Evolutionary conservation across 2,113 vertebrate species (phyloP).

Genomic region (Xyliphius kryptos): DNA sequence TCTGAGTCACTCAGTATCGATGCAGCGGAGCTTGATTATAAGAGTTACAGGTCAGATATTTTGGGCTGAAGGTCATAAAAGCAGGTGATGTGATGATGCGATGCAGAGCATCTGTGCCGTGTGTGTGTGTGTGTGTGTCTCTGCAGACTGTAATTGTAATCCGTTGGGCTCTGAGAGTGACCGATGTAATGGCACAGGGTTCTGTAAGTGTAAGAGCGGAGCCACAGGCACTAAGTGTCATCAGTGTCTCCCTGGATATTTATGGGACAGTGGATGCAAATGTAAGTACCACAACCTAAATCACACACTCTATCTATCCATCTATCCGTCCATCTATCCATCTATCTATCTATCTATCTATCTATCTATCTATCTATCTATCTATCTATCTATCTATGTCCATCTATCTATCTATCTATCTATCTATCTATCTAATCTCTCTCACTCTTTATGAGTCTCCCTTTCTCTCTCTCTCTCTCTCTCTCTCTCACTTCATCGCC

Average conservation of each 20-base stretch:
- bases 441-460: background rate
- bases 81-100: no score
- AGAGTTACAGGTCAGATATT: no score
- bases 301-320: no score
- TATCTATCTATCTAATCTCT: no score
- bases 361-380: no score
- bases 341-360: no score
- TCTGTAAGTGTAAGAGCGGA: constrained; percentile 98
- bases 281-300: constrained; percentile 95
- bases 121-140: constrained; percentile 91
- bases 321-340: no score
- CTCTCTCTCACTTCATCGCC: constrained; percentile 32
- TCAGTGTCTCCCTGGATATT: constrained; percentile 94
- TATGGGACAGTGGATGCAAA: constrained; percentile 96
- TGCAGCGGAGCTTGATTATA: no score
- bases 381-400: no score
- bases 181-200: constrained; percentile 98
- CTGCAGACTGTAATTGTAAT: constrained; percentile 98
- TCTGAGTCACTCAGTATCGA: no score
- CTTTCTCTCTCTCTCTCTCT: constrained; percentile 1
- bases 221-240: constrained; percentile 92
- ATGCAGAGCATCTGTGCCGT: constrained; percentile 60
- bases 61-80: no score
- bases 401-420: no score
- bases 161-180: constrained; percentile 91